Evolutionary conservation across 1,140 invertebrate genomes (phyloP), one percentile per base, ranked within the genome.

Genomic region (Drosophila virilis): DNA sequence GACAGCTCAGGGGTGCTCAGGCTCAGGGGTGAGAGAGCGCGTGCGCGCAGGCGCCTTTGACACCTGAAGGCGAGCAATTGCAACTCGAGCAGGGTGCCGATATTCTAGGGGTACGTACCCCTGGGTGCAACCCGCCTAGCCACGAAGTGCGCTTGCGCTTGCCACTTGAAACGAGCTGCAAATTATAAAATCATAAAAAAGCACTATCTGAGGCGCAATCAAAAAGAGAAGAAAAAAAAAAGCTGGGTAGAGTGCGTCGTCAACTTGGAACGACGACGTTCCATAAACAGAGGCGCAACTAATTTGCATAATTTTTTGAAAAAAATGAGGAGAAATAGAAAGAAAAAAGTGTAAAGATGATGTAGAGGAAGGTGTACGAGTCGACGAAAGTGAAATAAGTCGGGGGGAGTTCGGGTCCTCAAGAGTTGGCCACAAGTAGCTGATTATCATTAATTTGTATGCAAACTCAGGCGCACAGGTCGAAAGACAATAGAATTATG

Each of bases 401-500:
- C 33, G 61, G 67, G 75, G 62, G 59, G 37, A 64, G 45, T 33
- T n/a, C 12, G 9, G 40, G 40, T 12, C 50, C 52, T 51, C 60
- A 57, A 74, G 75, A 78, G 55, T 55, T 58, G 57, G 62, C 48
- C 70, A 80, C 59, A 77, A 88, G 80, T 80, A 72, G 60, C 79
- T 89, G 83, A 83, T 88, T 89, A 88, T 78, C 64, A 42, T 89
- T 66, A 88, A 89, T 88, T 83, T 89, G 84, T 80, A 89, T 89
- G 84, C 80, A 85, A 51, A 82, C 60, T 69, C 74, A 80, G 68
- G 79, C 55, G 67, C 64, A 61, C 64, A 77, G 83, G 72, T 77
- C 79, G 80, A 80, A 83, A 89, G 80, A 88, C 84, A 88, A 88
- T 88, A 80, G 84, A 88, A 88, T 88, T 88, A 88, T 90, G 84